These are phyloP conservation scores for Myathropa florea DNA, from an alignment of 2,888 invertebrate genomes.

Conservation along the genomic window DNA sequence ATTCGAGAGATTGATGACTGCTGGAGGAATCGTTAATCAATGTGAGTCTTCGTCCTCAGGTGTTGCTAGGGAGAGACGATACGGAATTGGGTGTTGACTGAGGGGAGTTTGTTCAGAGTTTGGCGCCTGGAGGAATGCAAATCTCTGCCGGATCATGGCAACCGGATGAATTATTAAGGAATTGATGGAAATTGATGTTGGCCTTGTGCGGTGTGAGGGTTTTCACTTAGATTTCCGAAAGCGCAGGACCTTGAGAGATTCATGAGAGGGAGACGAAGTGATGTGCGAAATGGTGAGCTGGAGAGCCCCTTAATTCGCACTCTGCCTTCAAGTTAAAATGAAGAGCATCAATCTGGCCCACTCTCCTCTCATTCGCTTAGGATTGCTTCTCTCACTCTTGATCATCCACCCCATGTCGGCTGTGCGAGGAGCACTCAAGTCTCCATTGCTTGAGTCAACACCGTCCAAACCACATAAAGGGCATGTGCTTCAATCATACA, in stretches of 20 bases:
- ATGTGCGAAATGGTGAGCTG: too few relatives aligned
- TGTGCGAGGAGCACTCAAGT: not conserved
- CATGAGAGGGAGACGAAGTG: too few relatives aligned
- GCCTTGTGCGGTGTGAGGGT: not conserved
- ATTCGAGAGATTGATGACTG: slow-evolving; percentile 55
- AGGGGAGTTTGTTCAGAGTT: not conserved
- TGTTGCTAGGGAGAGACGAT: not conserved
- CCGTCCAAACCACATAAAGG: not conserved
- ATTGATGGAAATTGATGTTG: not conserved
- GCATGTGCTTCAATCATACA: not conserved
- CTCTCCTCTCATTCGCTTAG: too few relatives aligned
- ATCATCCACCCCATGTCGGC: too few relatives aligned
- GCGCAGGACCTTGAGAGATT: too few relatives aligned
- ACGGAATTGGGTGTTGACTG: not conserved
- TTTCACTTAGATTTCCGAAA: too few relatives aligned
- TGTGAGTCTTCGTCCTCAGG: slow-evolving; percentile 26
- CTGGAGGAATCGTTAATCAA: slow-evolving; percentile 28
- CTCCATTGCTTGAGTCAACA: not conserved
- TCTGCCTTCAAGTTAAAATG: not conserved
- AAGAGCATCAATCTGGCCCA: not conserved
- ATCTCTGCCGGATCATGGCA: not conserved
- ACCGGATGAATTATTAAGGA: not conserved
- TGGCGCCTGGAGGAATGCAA: not conserved
- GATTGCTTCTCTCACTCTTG: too few relatives aligned
- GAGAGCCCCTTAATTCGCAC: too few relatives aligned